These are phyloP conservation scores for Semotilus atromaculatus DNA, from an alignment of 2,797 vertebrate species.

Conservation along the genomic window DNA sequence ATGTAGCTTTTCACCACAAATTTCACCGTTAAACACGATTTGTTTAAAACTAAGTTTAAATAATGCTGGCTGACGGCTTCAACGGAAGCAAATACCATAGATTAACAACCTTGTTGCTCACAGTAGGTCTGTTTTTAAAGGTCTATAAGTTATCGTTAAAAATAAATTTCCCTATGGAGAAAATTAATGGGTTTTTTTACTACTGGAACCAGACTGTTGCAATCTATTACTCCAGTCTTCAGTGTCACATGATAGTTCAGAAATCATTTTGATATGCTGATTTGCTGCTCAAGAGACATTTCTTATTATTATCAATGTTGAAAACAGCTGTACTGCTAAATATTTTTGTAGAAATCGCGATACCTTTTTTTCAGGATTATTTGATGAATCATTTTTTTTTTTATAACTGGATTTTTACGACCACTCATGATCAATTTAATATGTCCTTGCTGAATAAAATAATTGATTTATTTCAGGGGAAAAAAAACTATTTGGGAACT, in stretches of 20 bases:
- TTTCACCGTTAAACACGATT: not conserved
- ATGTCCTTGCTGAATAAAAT: not conserved
- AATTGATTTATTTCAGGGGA: not conserved
- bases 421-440: not conserved
- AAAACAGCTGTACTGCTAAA: not conserved
- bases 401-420: not conserved
- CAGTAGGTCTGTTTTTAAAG: not conserved
- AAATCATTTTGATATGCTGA: not conserved
- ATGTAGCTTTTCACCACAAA: not conserved
- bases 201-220: not conserved
- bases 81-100: not conserved
- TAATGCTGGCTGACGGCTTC: not conserved
- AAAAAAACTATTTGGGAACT: not conserved
- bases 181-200: not conserved
- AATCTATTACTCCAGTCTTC: not conserved
- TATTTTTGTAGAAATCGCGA: not conserved
- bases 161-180: not conserved
- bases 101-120: not conserved
- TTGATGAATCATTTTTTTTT: not conserved
- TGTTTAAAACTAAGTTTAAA: not conserved
- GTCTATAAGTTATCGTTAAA: not conserved
- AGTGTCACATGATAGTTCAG: not conserved
- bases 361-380: not conserved
- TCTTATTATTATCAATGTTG: not conserved
- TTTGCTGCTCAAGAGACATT: not conserved